Evolutionary conservation across 2,113 vertebrate species (phyloP).

Genomic region (Origma solitaria): DNA sequence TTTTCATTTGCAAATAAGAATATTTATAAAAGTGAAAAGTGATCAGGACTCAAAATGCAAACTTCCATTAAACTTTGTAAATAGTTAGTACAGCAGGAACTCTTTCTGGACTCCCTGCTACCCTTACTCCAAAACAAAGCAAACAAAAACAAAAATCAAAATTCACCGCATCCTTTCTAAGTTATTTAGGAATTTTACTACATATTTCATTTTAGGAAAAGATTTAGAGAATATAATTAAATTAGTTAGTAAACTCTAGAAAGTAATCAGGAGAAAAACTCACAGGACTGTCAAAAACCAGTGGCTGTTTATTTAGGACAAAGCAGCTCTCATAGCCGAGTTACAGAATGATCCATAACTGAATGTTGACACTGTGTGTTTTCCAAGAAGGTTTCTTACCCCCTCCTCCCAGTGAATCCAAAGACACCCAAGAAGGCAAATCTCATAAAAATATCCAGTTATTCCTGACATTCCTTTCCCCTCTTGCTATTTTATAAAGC

Average conservation of each 20-base stretch:
- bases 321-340: not conserved
- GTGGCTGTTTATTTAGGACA: not conserved
- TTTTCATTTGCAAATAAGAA: not conserved
- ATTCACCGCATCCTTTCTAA: not conserved
- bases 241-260: not conserved
- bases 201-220: not conserved
- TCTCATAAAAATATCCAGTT: not conserved
- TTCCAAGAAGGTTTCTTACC: not conserved
- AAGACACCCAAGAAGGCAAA: not conserved
- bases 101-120: not conserved
- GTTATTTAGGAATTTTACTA: not conserved
- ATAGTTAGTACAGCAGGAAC: not conserved
- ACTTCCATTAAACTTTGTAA: not conserved
- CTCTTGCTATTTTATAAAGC: not conserved
- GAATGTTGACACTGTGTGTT: not conserved
- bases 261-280: not conserved
- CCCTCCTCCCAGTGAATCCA: not conserved
- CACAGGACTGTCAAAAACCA: not conserved
- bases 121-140: not conserved
- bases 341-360: not conserved
- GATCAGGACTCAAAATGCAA: not conserved
- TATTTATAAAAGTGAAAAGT: not conserved
- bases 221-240: not conserved
- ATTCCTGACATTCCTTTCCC: not conserved
- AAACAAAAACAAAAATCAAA: not conserved